A percentile compares a stretch with the other conserved stretches of the same genome.
Evolutionary conservation across 1,140 invertebrate genomes (phyloP).

Genomic region (Hypothenemus hampei): DNA sequence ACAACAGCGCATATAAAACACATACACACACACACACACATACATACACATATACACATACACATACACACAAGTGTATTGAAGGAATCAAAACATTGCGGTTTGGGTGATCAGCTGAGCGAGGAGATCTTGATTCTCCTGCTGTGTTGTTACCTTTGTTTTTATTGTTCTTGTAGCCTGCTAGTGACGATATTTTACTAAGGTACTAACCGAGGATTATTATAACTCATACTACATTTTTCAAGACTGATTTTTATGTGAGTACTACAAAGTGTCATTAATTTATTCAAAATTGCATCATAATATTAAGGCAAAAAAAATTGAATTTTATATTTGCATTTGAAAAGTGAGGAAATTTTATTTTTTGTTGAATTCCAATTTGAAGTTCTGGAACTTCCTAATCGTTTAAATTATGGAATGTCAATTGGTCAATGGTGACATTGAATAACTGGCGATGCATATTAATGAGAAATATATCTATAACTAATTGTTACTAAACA

Average conservation of each 20-base stretch:
- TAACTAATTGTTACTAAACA: no score
- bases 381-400: no score
- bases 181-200: neutral
- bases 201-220: slow-evolving; percentile 5
- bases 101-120: slow-evolving; percentile 23
- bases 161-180: slow-evolving; percentile 1
- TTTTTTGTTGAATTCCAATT: no score
- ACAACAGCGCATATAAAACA: no score
- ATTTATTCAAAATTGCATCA: neutral
- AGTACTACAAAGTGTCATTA: neutral
- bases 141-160: slow-evolving; percentile 2
- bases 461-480: no score
- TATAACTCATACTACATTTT: neutral
- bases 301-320: neutral
- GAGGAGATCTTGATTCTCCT: slow-evolving; percentile 20
- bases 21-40: no score
- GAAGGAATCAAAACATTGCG: slow-evolving; percentile 24
- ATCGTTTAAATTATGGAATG: no score
- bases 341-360: no score
- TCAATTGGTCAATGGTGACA: no score
- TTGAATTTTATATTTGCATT: neutral
- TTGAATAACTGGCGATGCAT: no score
- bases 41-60: neutral
- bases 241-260: neutral
- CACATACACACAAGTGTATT: neutral